Conservation (phyloP, 2,797 vertebrate species). For the Ambastaia sidthimunki region DNA sequence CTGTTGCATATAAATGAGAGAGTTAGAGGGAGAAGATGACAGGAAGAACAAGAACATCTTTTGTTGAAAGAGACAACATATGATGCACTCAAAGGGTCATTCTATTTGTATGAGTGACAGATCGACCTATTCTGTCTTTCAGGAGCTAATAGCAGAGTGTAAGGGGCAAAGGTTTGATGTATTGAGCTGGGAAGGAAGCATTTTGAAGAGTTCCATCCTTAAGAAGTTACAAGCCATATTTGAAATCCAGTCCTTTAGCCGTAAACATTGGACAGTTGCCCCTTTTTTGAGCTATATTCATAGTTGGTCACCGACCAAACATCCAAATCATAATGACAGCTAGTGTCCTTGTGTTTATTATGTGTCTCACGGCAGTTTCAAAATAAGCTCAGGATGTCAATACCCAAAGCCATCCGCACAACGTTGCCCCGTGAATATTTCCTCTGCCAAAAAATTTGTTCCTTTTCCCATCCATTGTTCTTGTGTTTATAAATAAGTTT, state of each 20-base stretch:
- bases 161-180: conserved; percentile 40
- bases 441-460: conserved; percentile 1
- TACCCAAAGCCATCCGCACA: conserved; percentile 21
- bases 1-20: conserved; percentile 44
- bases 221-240: conserved; percentile 4
- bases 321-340: conserved; percentile 2
- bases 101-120: conserved; percentile 44
- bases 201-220: conserved; percentile 18
- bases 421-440: conserved; percentile 7
- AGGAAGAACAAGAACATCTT: conserved; percentile 16
- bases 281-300: conserved; percentile 13
- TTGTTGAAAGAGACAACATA: conserved; percentile 19
- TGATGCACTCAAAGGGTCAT: conserved; percentile 15
- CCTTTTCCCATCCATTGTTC: conserved; percentile 25
- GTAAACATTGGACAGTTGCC: conserved; percentile 9
- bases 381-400: conserved; percentile 43
- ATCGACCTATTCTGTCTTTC: conserved; percentile 45
- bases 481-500: conserved; percentile 48
- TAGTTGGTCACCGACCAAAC: conserved; percentile 20
- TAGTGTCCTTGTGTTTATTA: conserved; percentile 37
- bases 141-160: conserved; percentile 31
- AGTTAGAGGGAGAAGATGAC: background rate
- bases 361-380: conserved; percentile 5
- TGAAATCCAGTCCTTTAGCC: conserved; percentile 18
- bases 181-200: conserved; percentile 8